Conservation (phyloP, 2,888 invertebrate genomes). For the Zootermopsis nevadensis region DNA sequence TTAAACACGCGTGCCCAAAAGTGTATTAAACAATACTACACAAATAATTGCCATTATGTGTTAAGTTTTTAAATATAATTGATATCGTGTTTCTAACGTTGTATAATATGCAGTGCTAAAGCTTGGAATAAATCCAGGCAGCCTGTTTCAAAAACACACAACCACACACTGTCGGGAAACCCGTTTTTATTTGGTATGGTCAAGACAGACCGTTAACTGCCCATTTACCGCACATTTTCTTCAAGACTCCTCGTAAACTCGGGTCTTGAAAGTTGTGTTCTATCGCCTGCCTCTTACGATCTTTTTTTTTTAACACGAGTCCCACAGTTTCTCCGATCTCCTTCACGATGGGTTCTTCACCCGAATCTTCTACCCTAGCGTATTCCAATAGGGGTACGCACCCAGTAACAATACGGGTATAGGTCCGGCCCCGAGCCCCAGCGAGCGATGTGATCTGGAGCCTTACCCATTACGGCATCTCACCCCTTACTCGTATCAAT, state of each 20-base stretch:
- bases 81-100: too few species aligned
- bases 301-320: neutral
- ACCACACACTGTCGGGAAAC: neutral
- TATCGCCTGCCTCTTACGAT: neutral
- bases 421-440: neutral
- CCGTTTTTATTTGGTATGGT: neutral
- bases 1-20: too few species aligned
- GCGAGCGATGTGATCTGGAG: constrained; percentile 6
- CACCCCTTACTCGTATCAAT: constrained; percentile 26
- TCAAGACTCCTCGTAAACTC: constrained; percentile 26
- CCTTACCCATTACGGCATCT: constrained; percentile 35
- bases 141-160: neutral
- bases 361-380: neutral
- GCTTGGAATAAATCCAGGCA: too few species aligned
- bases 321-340: neutral
- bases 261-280: neutral
- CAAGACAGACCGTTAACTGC: neutral
- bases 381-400: constrained; percentile 23
- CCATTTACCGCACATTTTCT: constrained; percentile 11
- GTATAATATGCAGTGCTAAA: too few species aligned
- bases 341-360: neutral
- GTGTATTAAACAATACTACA: too few species aligned
- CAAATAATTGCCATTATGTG: too few species aligned
- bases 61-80: neutral
- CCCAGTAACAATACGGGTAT: neutral